These are phyloP conservation scores for Epinotia demarniana DNA, from an alignment of 2,888 invertebrate genomes.

Conservation along the genomic window DNA sequence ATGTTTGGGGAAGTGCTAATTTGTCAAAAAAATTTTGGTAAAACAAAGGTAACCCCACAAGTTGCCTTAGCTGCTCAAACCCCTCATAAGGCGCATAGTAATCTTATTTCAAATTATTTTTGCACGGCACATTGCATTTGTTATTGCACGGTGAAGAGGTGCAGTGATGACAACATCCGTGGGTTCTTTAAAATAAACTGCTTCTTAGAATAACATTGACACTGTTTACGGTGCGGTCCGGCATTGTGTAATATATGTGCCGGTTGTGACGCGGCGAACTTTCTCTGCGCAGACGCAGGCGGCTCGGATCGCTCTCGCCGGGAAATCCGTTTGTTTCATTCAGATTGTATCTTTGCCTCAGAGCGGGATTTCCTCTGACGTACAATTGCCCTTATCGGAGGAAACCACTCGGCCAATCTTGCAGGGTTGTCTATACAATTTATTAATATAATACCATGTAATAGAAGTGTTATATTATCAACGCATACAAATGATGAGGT, in stretches of 20 bases:
- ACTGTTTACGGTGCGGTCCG: constrained; percentile 67
- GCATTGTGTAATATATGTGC: constrained; percentile 72
- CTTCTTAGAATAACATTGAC: constrained; percentile 57
- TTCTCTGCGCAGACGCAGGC: constrained; percentile 63
- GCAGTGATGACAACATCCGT: not conserved
- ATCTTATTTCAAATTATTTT: not conserved
- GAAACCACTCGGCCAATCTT: constrained; percentile 20
- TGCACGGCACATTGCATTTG: not conserved
- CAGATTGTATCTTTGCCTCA: constrained; percentile 46
- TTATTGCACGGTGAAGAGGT: not conserved
- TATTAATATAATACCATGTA: constrained; percentile 1
- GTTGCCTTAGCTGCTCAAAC: not conserved
- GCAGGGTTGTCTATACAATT: constrained; percentile 5
- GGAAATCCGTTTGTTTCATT: constrained; percentile 66
- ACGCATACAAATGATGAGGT: not conserved
- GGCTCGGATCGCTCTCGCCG: constrained; percentile 51
- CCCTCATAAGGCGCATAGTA: not conserved
- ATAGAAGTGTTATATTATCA: not conserved
- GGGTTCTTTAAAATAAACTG: constrained; percentile 28
- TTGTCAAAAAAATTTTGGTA: too few relatives aligned
- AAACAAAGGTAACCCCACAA: too few relatives aligned
- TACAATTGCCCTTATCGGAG: constrained; percentile 39
- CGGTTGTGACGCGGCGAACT: constrained; percentile 74
- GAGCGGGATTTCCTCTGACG: constrained; percentile 68
- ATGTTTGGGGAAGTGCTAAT: too few relatives aligned